These are phyloP conservation scores for Pavo muticus DNA, from an alignment of 2,113 vertebrate genomes.

Conservation along the genomic window DNA sequence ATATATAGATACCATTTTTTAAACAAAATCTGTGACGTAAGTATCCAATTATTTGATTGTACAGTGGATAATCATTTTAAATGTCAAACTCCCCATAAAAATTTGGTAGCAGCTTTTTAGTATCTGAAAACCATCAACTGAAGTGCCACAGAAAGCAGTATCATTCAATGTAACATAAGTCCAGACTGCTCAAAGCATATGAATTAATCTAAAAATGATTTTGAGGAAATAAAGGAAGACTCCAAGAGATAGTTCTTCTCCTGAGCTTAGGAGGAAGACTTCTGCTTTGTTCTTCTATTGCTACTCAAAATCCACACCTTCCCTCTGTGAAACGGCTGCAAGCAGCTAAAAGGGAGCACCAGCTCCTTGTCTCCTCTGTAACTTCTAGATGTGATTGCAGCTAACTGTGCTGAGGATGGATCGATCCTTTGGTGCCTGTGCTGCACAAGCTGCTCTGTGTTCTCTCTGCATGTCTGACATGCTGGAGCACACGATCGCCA, in stretches of 20 bases:
- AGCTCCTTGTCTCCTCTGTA: neutral
- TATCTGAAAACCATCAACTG: neutral
- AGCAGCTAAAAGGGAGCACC: neutral
- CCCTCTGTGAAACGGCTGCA: neutral
- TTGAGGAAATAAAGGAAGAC: neutral
- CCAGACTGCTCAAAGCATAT: neutral
- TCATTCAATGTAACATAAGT: neutral
- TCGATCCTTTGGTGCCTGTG: neutral
- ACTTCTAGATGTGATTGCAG: neutral
- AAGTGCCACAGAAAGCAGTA: neutral
- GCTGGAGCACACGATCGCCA: neutral
- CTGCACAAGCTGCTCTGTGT: neutral
- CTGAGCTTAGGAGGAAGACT: neutral
- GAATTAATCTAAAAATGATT: neutral
- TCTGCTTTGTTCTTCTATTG: neutral
- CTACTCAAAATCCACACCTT: neutral
- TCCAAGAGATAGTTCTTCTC: neutral
- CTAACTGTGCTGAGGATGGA: neutral
- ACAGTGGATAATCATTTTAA: conserved; percentile 20
- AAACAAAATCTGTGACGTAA: neutral
- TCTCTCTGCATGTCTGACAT: neutral
- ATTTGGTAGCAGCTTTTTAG: neutral
- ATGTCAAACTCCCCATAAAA: neutral
- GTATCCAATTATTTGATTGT: conserved; percentile 1
- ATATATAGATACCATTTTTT: neutral